Percentiles rank a stretch among this genome's conserved stretches.
Conservation (phyloP, 2,888 invertebrate species). For the Thymelicus lineola region DNA sequence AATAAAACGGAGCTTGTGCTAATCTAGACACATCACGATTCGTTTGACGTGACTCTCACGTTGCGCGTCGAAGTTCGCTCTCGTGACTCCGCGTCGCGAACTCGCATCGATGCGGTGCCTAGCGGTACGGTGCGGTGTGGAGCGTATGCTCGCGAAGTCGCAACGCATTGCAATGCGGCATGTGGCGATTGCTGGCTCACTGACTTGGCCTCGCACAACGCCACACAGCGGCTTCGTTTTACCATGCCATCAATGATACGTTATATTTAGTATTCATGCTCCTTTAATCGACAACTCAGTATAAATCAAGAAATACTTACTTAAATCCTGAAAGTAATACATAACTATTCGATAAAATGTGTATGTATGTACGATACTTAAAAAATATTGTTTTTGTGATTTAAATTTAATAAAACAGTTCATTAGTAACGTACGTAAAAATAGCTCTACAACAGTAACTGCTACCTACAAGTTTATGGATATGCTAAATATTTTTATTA, state of each 20-base stretch:
- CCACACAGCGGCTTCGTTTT: not conserved
- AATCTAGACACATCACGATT: constrained; percentile 61
- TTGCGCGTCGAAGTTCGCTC: constrained; percentile 43
- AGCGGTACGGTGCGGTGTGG: not conserved
- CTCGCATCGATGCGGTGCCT: constrained; percentile 45
- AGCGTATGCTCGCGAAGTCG: too few species aligned
- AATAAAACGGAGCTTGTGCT: constrained; percentile 57
- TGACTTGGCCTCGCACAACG: not conserved
- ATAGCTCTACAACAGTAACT: too few species aligned
- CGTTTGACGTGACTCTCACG: constrained; percentile 61
- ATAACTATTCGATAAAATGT: too few species aligned
- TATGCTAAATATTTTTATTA: too few species aligned
- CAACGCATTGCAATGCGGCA: too few species aligned
- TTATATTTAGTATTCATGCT: not conserved
- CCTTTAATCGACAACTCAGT: not conserved
- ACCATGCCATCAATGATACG: constrained; percentile 39
- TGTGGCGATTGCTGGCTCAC: too few species aligned
- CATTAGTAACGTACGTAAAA: too few species aligned
- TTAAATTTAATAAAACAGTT: too few species aligned
- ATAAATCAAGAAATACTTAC: not conserved
- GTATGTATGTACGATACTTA: too few species aligned
- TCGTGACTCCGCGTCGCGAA: constrained; percentile 47
- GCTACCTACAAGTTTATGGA: too few species aligned
- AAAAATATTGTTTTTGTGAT: too few species aligned
- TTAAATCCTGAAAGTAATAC: too few species aligned